Evolutionary conservation across 1,140 invertebrate genomes (phyloP), one percentile per base, ranked within the genome.

Genomic region (Brachionus calyciflorus): DNA sequence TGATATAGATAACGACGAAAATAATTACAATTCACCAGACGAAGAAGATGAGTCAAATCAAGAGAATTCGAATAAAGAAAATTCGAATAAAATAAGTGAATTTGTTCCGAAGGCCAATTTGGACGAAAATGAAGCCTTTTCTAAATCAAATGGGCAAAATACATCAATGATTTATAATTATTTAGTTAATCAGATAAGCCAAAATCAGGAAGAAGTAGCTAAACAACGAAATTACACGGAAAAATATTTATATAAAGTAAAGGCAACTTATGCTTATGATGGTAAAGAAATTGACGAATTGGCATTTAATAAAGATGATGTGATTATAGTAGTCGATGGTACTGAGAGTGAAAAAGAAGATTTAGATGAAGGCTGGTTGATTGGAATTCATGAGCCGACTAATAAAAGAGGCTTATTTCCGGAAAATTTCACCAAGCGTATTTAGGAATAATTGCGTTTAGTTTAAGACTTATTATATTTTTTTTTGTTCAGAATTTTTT

Each of bases 351-450:
- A 73, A 14, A 73, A 51, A 40, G 91, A 91, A 73, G 90, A 91
- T 4, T 93, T 98, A 77, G 95, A 98, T 83, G 91, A 93, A 44
- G 96, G 95, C 65, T 98, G 95, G 95, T 96, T 99, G 94, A 95
- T 92, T 10, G 96, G 95, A 2, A 89, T 91, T 0, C 93, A 98
- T 3, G 89, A 96, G 81, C 89, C 94, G 77, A 96, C 94, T 1
- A 93, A 94, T 51, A 89, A 91, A 83, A 90, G 91, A 78, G 96
- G 96, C 81, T 98, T 99, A 95, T 86, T 99, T 80, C 96, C 96
- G 3, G 94, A 96, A 63, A 98, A 99, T 87, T 99, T 99, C 83
- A 94, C 69, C 19, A 65, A 65, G 24, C 41, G 21, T 21, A 65
- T 65, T 65, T 65, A 44, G 30, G 4, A 44, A 41, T 44, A 12